Conservation (phyloP, 2,113 vertebrate genomes). For the Dendrocopos noguchii region DNA sequence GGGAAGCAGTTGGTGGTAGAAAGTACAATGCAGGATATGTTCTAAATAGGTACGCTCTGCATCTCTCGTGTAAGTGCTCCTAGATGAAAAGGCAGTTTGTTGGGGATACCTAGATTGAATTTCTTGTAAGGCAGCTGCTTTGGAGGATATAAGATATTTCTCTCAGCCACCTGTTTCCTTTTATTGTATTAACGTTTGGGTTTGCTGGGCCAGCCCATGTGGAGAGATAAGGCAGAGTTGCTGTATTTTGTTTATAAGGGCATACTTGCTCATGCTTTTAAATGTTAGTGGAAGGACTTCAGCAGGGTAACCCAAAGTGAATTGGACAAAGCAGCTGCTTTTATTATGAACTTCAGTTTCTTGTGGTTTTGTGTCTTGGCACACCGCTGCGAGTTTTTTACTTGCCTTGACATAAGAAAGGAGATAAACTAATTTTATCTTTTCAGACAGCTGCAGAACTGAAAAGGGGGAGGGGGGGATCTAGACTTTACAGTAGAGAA, state of each 20-base stretch:
- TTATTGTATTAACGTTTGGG: slow-evolving; percentile 67
- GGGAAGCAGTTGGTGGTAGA: slow-evolving; percentile 69
- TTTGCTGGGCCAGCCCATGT: slow-evolving; percentile 43
- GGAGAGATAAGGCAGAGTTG: slow-evolving; percentile 64
- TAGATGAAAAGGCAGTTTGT: slow-evolving; percentile 79
- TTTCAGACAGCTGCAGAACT: slow-evolving; percentile 77
- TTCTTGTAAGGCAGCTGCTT: slow-evolving; percentile 84
- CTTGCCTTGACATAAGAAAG: slow-evolving; percentile 69
- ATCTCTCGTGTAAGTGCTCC: slow-evolving; percentile 62
- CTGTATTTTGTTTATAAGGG: slow-evolving; percentile 61
- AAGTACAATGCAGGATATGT: slow-evolving; percentile 69
- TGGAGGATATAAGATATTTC: slow-evolving; percentile 75
- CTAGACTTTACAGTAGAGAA: slow-evolving; percentile 17
- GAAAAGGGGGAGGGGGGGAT: slow-evolving; percentile 21
- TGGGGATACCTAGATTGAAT: slow-evolving; percentile 82
- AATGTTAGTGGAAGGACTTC: slow-evolving; percentile 73
- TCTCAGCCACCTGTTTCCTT: slow-evolving; percentile 85
- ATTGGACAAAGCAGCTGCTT: slow-evolving; percentile 64
- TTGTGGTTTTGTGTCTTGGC: slow-evolving; percentile 75
- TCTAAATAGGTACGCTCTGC: slow-evolving; percentile 68
- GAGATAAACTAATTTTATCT: slow-evolving; percentile 77
- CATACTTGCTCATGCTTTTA: slow-evolving; percentile 66
- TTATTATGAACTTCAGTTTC: slow-evolving; percentile 64
- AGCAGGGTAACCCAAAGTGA: slow-evolving; percentile 51
- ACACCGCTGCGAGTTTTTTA: slow-evolving; percentile 71